These are phyloP conservation scores for Drosophila rhopaloa DNA, from an alignment of 1,140 invertebrate species.

Conservation along the genomic window DNA sequence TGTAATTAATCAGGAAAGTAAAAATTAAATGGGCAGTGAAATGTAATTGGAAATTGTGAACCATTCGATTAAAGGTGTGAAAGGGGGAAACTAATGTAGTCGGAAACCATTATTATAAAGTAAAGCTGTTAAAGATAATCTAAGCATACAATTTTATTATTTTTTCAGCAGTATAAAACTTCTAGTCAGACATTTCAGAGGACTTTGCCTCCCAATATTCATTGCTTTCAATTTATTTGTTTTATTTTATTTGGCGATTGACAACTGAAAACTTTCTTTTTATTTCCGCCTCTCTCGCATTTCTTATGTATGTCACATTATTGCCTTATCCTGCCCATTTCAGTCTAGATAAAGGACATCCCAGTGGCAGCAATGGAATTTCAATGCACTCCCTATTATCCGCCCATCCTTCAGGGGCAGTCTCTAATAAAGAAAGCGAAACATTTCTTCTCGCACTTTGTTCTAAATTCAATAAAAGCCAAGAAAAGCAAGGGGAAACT, in stretches of 20 bases:
- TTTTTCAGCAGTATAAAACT: neutral
- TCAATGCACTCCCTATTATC: conserved; percentile 22
- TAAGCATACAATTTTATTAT: neutral
- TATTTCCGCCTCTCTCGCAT: conserved; percentile 19
- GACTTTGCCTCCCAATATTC: neutral
- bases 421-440: conserved; percentile 59
- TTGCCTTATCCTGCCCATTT: conserved; percentile 14
- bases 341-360: conserved; percentile 10
- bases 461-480: conserved; percentile 53
- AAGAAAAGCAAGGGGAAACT: conserved; percentile 43
- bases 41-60: neutral
- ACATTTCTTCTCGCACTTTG: conserved; percentile 33
- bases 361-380: conserved; percentile 34
- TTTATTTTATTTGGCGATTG: conserved; percentile 42
- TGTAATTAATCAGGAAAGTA: conserved; percentile 34
- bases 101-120: neutral
- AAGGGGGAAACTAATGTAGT: too few species aligned
- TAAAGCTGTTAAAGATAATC: neutral
- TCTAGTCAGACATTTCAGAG: neutral
- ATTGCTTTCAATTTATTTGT: conserved; percentile 11
- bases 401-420: conserved; percentile 11
- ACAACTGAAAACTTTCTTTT: conserved; percentile 39
- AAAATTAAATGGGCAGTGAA: conserved; percentile 15
- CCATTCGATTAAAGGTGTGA: neutral
- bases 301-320: conserved; percentile 59